Percentiles rank a stretch among this genome's conserved stretches.
phyloP scores from a whole-genome alignment of 1,140 invertebrate species.

The Drosophila ironensis region DNA sequence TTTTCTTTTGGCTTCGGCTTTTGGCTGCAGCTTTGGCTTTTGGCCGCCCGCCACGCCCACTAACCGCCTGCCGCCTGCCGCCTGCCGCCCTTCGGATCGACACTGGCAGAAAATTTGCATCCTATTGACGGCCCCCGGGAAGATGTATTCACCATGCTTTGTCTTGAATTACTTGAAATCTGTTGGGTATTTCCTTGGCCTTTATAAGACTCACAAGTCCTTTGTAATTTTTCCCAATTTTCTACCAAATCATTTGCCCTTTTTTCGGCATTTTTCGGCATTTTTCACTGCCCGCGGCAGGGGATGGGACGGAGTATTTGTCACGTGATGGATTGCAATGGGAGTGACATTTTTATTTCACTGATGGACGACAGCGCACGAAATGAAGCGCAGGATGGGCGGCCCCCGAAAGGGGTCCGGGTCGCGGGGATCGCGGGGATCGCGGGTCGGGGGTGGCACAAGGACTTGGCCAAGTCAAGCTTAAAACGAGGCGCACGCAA shows the following conservation, averaged over 20 bases:
- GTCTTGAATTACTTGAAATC: too few relatives aligned
- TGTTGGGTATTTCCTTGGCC: neutral
- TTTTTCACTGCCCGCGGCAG: conserved; percentile 59
- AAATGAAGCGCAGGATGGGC: conserved; percentile 55
- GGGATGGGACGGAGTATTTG: conserved; percentile 59
- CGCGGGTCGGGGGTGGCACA: neutral
- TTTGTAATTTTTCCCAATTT: too few relatives aligned
- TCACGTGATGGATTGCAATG: conserved; percentile 82
- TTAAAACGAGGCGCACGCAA: conserved; percentile 21
- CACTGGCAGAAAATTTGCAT: neutral
- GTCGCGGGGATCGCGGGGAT: neutral
- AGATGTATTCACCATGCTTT: too few relatives aligned
- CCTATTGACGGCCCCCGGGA: too few relatives aligned
- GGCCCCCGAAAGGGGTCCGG: neutral
- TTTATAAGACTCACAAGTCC: too few relatives aligned
- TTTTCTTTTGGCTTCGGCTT: conserved; percentile 21
- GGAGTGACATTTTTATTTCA: conserved; percentile 82
- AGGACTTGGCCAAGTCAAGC: conserved; percentile 31
- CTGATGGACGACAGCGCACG: conserved; percentile 77
- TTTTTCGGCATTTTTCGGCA: conserved; percentile 58
- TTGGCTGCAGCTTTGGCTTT: conserved; percentile 37
- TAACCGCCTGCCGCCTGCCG: neutral
- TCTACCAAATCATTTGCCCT: conserved; percentile 5
- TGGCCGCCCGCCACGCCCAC: conserved; percentile 32
- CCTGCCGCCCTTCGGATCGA: neutral